phyloP scores from a whole-genome alignment of 2,888 invertebrate genomes.

The Agrotis ipsilon region DNA sequence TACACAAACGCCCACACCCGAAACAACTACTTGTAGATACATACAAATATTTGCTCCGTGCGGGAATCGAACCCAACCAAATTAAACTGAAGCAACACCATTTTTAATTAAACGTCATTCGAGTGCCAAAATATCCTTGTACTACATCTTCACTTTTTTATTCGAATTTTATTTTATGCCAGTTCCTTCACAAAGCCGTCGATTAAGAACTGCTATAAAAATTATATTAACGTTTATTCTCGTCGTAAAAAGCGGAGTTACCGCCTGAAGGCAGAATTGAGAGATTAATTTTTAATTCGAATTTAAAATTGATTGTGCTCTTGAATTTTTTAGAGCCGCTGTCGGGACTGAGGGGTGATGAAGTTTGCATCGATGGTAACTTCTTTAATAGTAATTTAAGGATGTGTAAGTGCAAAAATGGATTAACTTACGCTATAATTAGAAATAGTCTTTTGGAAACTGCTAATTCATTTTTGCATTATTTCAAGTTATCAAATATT shows the following conservation, averaged over 20 bases:
- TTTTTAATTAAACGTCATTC: neutral
- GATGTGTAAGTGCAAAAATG: neutral
- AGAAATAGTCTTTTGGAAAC: neutral
- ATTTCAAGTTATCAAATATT: too few species aligned
- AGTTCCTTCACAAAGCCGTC: conserved; percentile 26
- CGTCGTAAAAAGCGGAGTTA: conserved; percentile 37
- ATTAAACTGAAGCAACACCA: neutral
- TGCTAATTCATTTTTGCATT: neutral
- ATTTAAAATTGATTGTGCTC: conserved; percentile 39
- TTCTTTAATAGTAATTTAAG: neutral
- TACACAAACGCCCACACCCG: too few species aligned
- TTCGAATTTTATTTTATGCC: conserved; percentile 16
- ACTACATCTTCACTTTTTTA: neutral
- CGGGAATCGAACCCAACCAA: too few species aligned
- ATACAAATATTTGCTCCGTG: too few species aligned
- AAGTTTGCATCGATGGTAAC: neutral
- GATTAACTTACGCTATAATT: neutral
- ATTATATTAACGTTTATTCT: conserved; percentile 53
- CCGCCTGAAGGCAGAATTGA: conserved; percentile 14
- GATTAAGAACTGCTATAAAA: conserved; percentile 55
- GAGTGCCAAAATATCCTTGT: neutral
- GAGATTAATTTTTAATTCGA: conserved; percentile 48
- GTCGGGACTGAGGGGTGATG: neutral
- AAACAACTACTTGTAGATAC: too few species aligned
- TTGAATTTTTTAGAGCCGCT: conserved; percentile 20